Percentiles rank a stretch among this genome's conserved stretches.
Conservation (phyloP, 2,113 vertebrate species). For the Forbesichthys papilliferus region DNA sequence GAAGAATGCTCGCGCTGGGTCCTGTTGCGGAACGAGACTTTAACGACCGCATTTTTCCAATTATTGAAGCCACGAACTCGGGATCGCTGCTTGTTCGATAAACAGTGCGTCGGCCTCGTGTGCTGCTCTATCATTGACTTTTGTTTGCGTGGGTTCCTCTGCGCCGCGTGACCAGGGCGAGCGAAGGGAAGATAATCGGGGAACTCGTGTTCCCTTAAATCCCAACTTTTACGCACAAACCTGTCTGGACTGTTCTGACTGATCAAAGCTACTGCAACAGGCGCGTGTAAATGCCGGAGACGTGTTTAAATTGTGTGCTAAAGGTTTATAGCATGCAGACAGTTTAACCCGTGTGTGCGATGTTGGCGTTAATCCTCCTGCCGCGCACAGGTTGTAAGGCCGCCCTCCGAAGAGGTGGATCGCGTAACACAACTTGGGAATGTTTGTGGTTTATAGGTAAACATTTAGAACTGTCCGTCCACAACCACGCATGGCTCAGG, state of each 20-base stretch:
- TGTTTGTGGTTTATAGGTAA: neutral
- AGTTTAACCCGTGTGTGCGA: slow-evolving; percentile 41
- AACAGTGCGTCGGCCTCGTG: neutral
- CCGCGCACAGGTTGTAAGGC: slow-evolving; percentile 1
- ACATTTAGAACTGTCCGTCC: neutral
- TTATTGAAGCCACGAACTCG: slow-evolving; percentile 22
- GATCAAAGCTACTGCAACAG: slow-evolving; percentile 53
- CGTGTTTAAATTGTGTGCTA: slow-evolving; percentile 53
- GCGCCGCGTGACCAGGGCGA: slow-evolving; percentile 6
- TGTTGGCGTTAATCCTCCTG: neutral
- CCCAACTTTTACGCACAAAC: slow-evolving; percentile 57
- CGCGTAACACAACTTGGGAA: neutral
- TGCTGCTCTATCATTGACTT: neutral
- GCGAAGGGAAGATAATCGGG: slow-evolving; percentile 15
- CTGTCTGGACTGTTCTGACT: slow-evolving; percentile 56
- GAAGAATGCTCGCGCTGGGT: slow-evolving; percentile 42
- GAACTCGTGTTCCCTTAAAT: slow-evolving; percentile 2
- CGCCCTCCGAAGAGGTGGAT: neutral
- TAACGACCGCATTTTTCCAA: slow-evolving; percentile 18
- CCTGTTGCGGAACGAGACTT: slow-evolving; percentile 47
- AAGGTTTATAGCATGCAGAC: slow-evolving; percentile 56
- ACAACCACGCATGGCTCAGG: neutral
- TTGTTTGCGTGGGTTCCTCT: slow-evolving; percentile 19
- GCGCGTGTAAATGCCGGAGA: slow-evolving; percentile 46
- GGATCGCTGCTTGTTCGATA: slow-evolving; percentile 5